A percentile compares a stretch with the other conserved stretches of the same genome.
Evolutionary conservation across 2,113 vertebrate genomes (phyloP).

Genomic region (Hippocampus zosterae): DNA sequence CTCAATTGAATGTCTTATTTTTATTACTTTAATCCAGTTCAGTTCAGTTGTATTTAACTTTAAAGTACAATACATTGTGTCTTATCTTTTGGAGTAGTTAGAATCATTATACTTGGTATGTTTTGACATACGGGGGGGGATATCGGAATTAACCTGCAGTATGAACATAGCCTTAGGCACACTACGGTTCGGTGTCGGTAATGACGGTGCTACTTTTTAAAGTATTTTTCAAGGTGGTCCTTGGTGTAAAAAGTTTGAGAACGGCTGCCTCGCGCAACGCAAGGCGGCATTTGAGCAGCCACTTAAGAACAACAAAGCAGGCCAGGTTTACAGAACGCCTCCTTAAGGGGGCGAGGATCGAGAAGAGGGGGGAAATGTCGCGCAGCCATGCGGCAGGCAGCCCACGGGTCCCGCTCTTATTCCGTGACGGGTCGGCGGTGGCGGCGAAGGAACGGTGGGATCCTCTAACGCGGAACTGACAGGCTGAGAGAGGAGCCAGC

Average conservation of each 20-base stretch:
- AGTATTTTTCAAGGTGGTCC: neutral
- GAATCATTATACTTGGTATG: too few species aligned
- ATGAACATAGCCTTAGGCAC: too few species aligned
- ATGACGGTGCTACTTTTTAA: neutral
- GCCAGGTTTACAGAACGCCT: slow-evolving; percentile 56
- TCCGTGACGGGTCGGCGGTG: slow-evolving; percentile 53
- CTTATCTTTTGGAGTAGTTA: too few species aligned
- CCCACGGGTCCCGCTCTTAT: slow-evolving; percentile 53
- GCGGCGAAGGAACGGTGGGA: slow-evolving; percentile 52
- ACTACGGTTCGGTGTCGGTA: too few species aligned
- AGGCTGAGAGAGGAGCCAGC: slow-evolving; percentile 53
- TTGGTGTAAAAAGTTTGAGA: neutral
- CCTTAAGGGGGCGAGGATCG: slow-evolving; percentile 47
- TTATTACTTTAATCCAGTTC: too few species aligned
- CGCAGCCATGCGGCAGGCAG: slow-evolving; percentile 31
- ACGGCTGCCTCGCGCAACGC: neutral
- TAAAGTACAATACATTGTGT: too few species aligned
- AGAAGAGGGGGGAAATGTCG: slow-evolving; percentile 20
- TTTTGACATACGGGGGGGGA: too few species aligned
- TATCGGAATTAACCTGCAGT: too few species aligned
- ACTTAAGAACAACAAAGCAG: slow-evolving; percentile 54
- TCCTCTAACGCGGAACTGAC: slow-evolving; percentile 69
- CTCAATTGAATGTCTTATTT: too few species aligned
- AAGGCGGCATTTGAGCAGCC: slow-evolving; percentile 47
- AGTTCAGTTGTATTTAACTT: too few species aligned